Evolutionary conservation across 2,888 invertebrate genomes (phyloP).

Genomic region (Gryllus longicercus): DNA sequence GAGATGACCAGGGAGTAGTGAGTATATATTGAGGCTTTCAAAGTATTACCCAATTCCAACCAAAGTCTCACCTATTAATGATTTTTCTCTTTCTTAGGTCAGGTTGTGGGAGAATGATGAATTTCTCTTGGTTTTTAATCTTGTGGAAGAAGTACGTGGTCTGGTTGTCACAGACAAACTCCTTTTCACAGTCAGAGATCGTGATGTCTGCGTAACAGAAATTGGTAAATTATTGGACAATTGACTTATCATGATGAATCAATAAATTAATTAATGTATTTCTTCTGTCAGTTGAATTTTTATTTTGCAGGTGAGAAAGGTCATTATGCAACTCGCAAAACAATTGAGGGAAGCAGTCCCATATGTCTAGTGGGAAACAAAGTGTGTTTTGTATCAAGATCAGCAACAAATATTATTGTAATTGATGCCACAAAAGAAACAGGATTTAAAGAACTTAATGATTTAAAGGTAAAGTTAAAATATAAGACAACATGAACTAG

Average conservation of each 20-base stretch:
- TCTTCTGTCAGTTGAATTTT: not conserved
- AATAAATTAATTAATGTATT: not conserved
- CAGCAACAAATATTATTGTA: slow-evolving; percentile 55
- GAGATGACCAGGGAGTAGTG: slow-evolving; percentile 63
- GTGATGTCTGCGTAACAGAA: slow-evolving; percentile 60
- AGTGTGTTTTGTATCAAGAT: slow-evolving; percentile 52
- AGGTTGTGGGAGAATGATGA: slow-evolving; percentile 54
- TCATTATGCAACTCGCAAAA: slow-evolving; percentile 52
- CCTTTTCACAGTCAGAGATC: slow-evolving; percentile 60
- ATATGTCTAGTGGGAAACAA: slow-evolving; percentile 50
- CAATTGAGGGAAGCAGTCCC: slow-evolving; percentile 58
- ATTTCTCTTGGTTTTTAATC: slow-evolving; percentile 52
- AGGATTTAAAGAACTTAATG: slow-evolving; percentile 50
- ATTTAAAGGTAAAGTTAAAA: not conserved
- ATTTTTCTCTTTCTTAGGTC: slow-evolving; percentile 48
- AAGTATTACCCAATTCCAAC: not conserved
- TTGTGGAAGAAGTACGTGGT: slow-evolving; percentile 63
- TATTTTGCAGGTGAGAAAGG: slow-evolving; percentile 41
- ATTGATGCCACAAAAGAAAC: slow-evolving; percentile 52
- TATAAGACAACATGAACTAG: not conserved
- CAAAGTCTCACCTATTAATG: not conserved
- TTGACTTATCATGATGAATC: no score
- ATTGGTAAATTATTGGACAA: slow-evolving; percentile 34
- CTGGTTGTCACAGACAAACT: slow-evolving; percentile 53
- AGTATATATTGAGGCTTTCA: slow-evolving; percentile 41